Conservation (phyloP, 2,797 vertebrate genomes). For the Carcharodon carcharias region DNA sequence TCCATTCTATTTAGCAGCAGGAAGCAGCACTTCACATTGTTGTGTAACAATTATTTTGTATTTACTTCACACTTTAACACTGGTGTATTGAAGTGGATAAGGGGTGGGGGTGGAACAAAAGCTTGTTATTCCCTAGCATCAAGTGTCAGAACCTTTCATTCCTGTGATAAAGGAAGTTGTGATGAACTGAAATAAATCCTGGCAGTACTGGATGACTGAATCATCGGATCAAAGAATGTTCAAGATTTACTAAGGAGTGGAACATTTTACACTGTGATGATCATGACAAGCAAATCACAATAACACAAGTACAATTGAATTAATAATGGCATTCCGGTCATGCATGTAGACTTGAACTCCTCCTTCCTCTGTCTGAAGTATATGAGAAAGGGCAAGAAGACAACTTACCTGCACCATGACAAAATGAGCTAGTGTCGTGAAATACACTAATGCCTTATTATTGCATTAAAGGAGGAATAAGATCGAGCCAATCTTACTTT, state of each 20-base stretch:
- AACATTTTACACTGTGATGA: not conserved
- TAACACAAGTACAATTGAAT: not conserved
- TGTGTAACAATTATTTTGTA: not conserved
- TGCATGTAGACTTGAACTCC: not conserved
- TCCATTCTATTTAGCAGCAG: not conserved
- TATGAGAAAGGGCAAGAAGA: not conserved
- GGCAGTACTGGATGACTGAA: not conserved
- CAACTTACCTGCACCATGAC: not conserved
- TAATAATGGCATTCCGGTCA: not conserved
- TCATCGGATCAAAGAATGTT: not conserved
- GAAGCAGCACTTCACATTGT: not conserved
- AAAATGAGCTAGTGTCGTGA: not conserved
- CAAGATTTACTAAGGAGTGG: not conserved
- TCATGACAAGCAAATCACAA: not conserved
- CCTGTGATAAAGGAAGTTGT: not conserved
- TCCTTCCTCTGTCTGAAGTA: not conserved
- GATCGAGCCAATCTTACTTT: not conserved
- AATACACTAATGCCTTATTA: not conserved
- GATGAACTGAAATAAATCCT: not conserved
- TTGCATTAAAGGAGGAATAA: not conserved
- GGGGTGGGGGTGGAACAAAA: not conserved
- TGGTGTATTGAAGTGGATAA: not conserved
- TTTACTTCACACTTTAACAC: not conserved
- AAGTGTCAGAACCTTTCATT: not conserved
- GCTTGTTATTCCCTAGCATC: not conserved